phyloP scores from a whole-genome alignment of 1,140 invertebrate species.

The Nymphalis io region DNA sequence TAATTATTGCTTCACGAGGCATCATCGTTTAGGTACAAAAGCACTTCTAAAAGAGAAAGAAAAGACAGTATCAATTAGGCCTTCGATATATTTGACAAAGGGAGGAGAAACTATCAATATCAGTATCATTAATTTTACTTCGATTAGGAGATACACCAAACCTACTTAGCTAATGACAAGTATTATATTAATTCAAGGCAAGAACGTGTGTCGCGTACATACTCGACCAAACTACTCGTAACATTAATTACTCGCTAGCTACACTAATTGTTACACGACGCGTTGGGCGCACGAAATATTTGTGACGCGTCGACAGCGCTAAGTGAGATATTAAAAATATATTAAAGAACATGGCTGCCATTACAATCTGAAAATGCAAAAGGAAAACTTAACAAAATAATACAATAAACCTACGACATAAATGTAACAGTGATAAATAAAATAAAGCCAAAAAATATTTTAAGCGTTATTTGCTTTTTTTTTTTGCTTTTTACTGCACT shows the following conservation, averaged over 20 bases:
- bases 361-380: not conserved
- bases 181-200: conserved; percentile 37
- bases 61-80: conserved; percentile 20
- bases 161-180: conserved; percentile 16
- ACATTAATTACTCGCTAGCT: conserved; percentile 20
- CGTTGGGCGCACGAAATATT: not conserved
- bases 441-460: no score
- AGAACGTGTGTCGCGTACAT: conserved; percentile 32
- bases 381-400: not conserved
- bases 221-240: conserved; percentile 27
- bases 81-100: conserved; percentile 20
- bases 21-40: not conserved
- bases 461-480: not conserved
- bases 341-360: not conserved
- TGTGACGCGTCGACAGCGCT: conserved; percentile 1
- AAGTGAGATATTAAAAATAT: not conserved
- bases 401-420: not conserved
- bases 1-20: conserved; percentile 1
- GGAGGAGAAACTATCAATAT: conserved; percentile 23
- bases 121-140: conserved; percentile 17
- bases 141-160: conserved; percentile 14
- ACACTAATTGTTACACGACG: not conserved
- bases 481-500: not conserved
- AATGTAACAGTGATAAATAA: no score
- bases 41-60: not conserved